These are phyloP conservation scores for Aphodius sticticus DNA, from an alignment of 2,888 invertebrate species.

Conservation along the genomic window DNA sequence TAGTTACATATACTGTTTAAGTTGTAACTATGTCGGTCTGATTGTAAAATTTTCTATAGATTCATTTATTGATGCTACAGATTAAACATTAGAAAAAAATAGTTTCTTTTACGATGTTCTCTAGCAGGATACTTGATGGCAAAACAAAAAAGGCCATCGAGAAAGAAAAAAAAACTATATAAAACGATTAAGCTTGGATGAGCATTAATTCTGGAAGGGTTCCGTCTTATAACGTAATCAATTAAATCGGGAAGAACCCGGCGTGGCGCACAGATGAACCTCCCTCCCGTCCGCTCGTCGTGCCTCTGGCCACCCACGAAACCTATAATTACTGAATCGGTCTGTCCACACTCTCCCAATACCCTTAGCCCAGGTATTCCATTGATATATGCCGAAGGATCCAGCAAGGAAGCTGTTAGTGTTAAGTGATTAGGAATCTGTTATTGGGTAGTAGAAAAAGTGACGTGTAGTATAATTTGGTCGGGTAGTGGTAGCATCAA, in stretches of 20 bases:
- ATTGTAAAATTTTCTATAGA: too few relatives aligned
- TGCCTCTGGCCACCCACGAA: not conserved
- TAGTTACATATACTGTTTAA: too few relatives aligned
- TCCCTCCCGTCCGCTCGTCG: not conserved
- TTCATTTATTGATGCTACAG: too few relatives aligned
- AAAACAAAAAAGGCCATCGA: not conserved
- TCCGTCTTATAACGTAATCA: not conserved
- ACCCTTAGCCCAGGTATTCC: not conserved
- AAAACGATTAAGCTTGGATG: not conserved
- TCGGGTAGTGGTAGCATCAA: not conserved
- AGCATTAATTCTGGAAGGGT: not conserved
- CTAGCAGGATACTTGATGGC: not conserved
- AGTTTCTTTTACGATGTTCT: not conserved
- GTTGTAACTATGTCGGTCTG: too few relatives aligned
- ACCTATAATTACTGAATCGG: not conserved
- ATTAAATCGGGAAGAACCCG: not conserved
- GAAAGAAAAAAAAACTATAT: not conserved
- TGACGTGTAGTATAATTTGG: slow-evolving; percentile 4
- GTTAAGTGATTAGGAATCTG: not conserved
- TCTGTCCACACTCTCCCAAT: not conserved
- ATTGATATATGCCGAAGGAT: not conserved
- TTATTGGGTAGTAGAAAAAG: not conserved
- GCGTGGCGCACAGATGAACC: not conserved
- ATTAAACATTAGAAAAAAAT: not conserved
- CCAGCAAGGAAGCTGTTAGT: not conserved